A percentile compares a stretch with the other conserved stretches of the same genome.
These are phyloP conservation scores for Rhadina sibilatrix DNA, from an alignment of 2,113 vertebrate genomes.

Conservation along the genomic window DNA sequence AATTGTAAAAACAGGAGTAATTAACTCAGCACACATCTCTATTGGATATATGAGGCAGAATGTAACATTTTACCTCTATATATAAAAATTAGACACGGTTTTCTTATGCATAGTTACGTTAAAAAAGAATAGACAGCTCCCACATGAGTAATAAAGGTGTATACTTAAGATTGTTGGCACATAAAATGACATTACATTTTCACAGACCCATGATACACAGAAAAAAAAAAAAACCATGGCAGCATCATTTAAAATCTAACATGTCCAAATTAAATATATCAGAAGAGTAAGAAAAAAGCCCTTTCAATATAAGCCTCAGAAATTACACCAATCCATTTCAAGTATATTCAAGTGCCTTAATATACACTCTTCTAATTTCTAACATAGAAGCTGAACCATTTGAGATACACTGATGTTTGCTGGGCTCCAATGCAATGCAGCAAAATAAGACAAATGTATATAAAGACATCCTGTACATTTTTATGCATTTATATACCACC, in stretches of 20 bases:
- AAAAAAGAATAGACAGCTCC: background rate
- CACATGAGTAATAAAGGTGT: background rate
- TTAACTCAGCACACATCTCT: background rate
- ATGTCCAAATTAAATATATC: background rate
- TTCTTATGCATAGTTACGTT: background rate
- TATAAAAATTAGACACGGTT: background rate
- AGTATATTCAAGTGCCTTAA: background rate
- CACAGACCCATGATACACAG: background rate
- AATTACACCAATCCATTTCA: background rate
- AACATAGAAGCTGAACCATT: background rate
- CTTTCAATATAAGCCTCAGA: background rate
- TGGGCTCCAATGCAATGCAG: background rate
- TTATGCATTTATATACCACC: background rate
- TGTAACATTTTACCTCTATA: background rate
- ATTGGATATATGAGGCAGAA: background rate
- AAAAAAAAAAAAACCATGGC: background rate
- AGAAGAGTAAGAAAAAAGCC: background rate
- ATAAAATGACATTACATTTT: background rate
- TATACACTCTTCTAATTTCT: background rate
- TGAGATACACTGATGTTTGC: background rate
- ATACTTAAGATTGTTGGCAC: background rate
- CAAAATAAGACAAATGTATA: background rate
- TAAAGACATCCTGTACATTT: background rate
- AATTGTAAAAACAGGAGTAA: background rate
- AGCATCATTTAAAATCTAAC: background rate